Conservation (phyloP, 2,113 vertebrate species). For the Poeciliopsis prolifica region DNA sequence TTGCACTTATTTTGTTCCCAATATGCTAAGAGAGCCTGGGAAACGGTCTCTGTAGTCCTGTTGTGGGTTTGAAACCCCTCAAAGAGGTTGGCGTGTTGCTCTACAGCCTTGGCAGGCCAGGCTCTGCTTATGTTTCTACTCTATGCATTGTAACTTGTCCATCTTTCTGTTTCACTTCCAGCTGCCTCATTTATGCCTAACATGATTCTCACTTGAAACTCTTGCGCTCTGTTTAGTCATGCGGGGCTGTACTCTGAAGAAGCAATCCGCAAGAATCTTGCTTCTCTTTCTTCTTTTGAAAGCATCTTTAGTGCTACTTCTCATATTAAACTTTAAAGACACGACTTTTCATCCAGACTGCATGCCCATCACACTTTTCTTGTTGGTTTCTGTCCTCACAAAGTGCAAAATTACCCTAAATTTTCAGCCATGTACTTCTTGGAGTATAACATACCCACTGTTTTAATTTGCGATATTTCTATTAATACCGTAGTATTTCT, state of each 20-base stretch:
- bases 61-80: constrained; percentile 31
- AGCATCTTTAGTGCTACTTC: constrained; percentile 17
- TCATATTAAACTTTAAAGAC: constrained; percentile 8
- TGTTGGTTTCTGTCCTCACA: neutral
- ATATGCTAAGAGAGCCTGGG: constrained; percentile 51
- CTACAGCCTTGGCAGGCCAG: constrained; percentile 21
- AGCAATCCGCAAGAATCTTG: constrained; percentile 37
- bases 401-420: neutral
- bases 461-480: too few species aligned
- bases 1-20: constrained; percentile 41
- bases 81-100: constrained; percentile 24
- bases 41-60: constrained; percentile 31
- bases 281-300: constrained; percentile 43
- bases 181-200: constrained; percentile 8
- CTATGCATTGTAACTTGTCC: neutral
- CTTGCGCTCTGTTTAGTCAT: constrained; percentile 35
- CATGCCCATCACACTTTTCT: constrained; percentile 1
- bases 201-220: constrained; percentile 30
- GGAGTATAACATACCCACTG: neutral
- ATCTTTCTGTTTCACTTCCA: constrained; percentile 16
- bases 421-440: neutral
- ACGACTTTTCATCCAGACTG: constrained; percentile 21
- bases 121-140: constrained; percentile 37
- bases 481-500: neutral
- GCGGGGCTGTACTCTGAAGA: constrained; percentile 27